Conservation (phyloP, 2,888 invertebrate genomes). For the Hipparchia semele region DNA sequence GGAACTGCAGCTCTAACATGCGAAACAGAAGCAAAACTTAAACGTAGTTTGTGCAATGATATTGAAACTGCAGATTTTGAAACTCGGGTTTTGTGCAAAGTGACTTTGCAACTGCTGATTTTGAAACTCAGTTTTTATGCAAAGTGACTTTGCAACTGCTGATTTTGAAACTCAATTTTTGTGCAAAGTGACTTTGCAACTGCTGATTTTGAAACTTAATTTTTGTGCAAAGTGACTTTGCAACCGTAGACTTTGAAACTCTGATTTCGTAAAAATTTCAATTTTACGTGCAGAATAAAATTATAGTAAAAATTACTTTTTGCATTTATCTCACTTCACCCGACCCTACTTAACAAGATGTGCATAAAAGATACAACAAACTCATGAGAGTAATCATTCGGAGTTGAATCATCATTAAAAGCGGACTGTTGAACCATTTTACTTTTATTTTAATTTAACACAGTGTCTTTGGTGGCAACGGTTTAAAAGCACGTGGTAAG, state of each 20-base stretch:
- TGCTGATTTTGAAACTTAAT: background rate
- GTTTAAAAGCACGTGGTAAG: background rate
- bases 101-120: background rate
- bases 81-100: background rate
- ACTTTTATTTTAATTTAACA: background rate
- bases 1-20: background rate
- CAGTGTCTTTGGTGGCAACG: background rate
- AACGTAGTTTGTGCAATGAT: background rate
- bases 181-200: background rate
- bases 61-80: background rate
- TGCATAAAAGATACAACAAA: slow-evolving; percentile 19
- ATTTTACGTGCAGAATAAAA: background rate
- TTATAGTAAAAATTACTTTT: background rate
- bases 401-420: background rate
- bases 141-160: background rate
- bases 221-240: background rate
- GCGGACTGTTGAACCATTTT: background rate
- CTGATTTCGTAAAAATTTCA: background rate
- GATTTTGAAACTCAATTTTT: background rate
- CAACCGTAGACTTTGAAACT: background rate
- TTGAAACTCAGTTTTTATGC: background rate
- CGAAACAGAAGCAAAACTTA: background rate
- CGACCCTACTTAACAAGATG: background rate
- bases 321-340: background rate
- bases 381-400: slow-evolving; percentile 7